Base-by-base conservation (phyloP, 2,113 vertebrate species). In the Bubo bubo region DNA sequence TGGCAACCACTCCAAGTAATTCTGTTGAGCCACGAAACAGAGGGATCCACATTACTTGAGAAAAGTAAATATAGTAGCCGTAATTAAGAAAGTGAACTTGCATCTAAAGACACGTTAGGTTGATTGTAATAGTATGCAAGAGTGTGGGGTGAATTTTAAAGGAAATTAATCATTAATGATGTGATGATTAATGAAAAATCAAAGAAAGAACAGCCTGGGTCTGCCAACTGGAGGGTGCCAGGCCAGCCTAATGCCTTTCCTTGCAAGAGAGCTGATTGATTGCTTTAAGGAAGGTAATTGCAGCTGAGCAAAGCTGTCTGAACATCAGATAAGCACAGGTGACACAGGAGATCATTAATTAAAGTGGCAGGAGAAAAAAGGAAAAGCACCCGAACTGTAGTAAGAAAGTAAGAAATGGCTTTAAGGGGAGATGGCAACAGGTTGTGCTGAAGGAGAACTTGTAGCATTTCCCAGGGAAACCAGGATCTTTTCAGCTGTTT, bases 121-220 rank as follows among this genome's bases (percentile, higher is more conserved):
- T 97, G 92, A 97, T 88, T 93, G 43, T 26, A 75, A 85, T 60
- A 34, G 16, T 55, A 87, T 90, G 73, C 60, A 91, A 85, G 26
- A 64, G 32, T 60, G 80, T 0, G 2, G 15, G 43, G 19, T 4
- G 5, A 55, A 93, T 62, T 90, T 85, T 59, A 79, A 90, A 58
- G 35, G 18, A 28, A 85, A 81, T 23, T 14, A 81, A 52, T 79
- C 81, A 68, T 71, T 93, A 95, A 88, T 87, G 30, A 68, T 47
- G 27, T 18, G 24, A 60, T 85, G 53, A 90, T 88, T 75, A 91
- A 88, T 85, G 27, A 80, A 90, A 85, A 91, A 91, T 60, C 27
- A 79, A 66, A 83, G 19, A 62, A 88, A 77, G 21, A n/a, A 67
- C 43, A 79, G 47, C 28, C 34, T 52, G 4, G 34, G 10, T 28